Base-by-base conservation (phyloP, 1,140 invertebrate species). In the Goniozus legneri region DNA sequence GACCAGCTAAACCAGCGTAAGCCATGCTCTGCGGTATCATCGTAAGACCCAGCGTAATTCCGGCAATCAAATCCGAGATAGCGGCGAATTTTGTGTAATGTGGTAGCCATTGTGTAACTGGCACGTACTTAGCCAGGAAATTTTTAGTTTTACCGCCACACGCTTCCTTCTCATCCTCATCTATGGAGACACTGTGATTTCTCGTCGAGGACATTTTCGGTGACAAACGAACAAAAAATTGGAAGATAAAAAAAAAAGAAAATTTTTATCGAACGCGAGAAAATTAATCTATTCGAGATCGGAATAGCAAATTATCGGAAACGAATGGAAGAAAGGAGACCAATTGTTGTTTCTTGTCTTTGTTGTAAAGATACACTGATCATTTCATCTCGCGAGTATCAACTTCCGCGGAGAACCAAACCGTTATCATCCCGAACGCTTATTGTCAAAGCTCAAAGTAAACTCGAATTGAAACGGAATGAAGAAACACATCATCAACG, bases 11-110 rank as follows among this genome's bases (percentile, higher is more conserved):
- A 27, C 82, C 73, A 8, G 89, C 88, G 65, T 91, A 92, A 4
- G 88, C 89, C 27, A 92, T 85, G 55, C 86, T 89, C 67, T 92
- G 90, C 1, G 90, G 89, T 36, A 92, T 88, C 54, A 92, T 81
- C 0, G 87, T 91, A 4, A 92, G 70, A 2, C 88, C 89, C 13
- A 92, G 71, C 1, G 89, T 91, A 27, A 91, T 71, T 24, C 89
- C 89, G 3, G 89, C 89, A 44, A 89, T 81, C 7, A 84, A 46
- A 72, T 89, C 87, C 3, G 82, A 79, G 6, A 83, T 56, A 0
- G 80, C 83, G 21, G 77, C 69, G 31, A 79, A 70, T 35, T 77
- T 77, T 24, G 75, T 77, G 58, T 89, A 89, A 15, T 64, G 70
- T 2, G 81, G 78, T 37, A 84, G 68, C 87, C 87, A 89, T 44